phyloP scores from a whole-genome alignment of 2,113 vertebrate genomes.

The Cepphus grylle region DNA sequence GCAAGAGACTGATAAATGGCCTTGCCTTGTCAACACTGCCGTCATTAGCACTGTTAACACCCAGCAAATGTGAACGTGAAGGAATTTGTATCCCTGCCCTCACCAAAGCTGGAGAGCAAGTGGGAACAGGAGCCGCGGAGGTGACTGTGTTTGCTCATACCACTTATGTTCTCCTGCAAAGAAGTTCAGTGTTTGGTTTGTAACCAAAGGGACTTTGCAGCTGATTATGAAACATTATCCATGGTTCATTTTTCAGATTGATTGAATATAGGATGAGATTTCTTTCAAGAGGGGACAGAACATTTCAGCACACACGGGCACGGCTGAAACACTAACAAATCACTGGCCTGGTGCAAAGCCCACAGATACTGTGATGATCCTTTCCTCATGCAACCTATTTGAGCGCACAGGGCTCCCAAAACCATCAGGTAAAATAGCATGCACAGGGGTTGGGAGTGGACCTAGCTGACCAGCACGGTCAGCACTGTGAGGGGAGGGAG shows the following conservation, averaged over 20 bases:
- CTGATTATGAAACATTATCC: not conserved
- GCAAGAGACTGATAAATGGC: not conserved
- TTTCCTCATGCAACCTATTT: not conserved
- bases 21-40: not conserved
- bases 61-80: not conserved
- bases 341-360: not conserved
- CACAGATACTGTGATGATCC: not conserved
- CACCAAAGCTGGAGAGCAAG: not conserved
- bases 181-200: not conserved
- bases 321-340: not conserved
- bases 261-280: not conserved
- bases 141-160: not conserved
- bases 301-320: not conserved
- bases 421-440: not conserved
- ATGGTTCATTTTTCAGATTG: not conserved
- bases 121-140: not conserved
- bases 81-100: not conserved
- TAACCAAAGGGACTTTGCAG: not conserved
- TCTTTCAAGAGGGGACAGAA: not conserved
- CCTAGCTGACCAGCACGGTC: not conserved
- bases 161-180: not conserved
- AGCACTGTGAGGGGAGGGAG: not conserved
- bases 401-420: conserved; percentile 8
- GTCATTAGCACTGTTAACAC: not conserved
- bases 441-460: not conserved